Evolutionary conservation across 2,113 vertebrate species (phyloP).

Genomic region (Callocephalon fimbriatum): DNA sequence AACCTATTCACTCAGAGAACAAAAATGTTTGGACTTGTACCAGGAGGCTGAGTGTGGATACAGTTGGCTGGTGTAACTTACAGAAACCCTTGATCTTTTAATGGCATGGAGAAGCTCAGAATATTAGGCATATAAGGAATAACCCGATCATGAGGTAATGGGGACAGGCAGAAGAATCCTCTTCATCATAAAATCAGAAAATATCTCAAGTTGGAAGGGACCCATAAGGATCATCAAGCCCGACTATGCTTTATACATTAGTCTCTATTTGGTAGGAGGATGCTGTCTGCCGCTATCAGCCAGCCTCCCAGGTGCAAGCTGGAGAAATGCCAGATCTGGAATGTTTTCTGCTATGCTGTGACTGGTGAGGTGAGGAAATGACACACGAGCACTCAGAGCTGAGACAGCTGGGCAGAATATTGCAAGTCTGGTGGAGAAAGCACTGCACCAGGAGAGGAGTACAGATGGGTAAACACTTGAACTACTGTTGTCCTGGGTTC

Average conservation of each 20-base stretch:
- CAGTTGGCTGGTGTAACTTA: background rate
- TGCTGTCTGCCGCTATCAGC: background rate
- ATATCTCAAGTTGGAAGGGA: background rate
- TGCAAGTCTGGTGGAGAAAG: accelerated
- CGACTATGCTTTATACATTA: background rate
- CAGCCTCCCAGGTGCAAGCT: background rate
- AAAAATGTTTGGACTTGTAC: background rate
- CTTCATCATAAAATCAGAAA: background rate
- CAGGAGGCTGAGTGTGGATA: background rate
- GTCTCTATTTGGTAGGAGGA: background rate
- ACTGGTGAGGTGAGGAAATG: background rate
- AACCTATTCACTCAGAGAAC: background rate
- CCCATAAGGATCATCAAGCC: background rate
- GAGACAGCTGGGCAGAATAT: background rate
- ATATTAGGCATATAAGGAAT: background rate
- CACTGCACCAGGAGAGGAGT: accelerated
- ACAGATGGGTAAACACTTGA: background rate
- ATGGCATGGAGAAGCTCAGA: background rate
- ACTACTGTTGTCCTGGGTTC: too few species aligned
- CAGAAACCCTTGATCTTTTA: background rate
- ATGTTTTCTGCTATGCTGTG: background rate
- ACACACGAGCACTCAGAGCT: background rate
- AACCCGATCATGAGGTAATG: background rate
- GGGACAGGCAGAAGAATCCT: background rate
- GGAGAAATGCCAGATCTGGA: background rate